A percentile compares a stretch with the other conserved stretches of the same genome.
phyloP scores from a whole-genome alignment of 2,113 vertebrate species.

The Phylloscopus trochilus region DNA sequence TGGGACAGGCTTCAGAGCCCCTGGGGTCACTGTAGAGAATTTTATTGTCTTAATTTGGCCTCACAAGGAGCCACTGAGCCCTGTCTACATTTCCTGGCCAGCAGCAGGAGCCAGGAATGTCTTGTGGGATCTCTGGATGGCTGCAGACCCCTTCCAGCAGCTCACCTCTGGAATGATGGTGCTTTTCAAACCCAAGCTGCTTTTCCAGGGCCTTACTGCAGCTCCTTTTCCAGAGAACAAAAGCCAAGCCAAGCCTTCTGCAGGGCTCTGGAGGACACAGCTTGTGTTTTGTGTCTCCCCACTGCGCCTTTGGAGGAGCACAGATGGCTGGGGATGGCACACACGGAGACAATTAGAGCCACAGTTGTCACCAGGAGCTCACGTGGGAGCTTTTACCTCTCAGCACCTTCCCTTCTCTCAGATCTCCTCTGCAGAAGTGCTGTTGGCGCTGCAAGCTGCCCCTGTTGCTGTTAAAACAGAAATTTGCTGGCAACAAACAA shows the following conservation, averaged over 20 bases:
- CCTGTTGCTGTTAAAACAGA: neutral
- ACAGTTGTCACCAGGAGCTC: neutral
- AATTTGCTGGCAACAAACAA: neutral
- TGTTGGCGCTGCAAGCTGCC: neutral
- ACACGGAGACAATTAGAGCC: neutral
- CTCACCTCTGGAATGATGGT: neutral
- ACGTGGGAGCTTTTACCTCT: constrained; percentile 6
- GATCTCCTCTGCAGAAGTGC: neutral
- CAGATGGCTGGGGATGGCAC: constrained; percentile 48
- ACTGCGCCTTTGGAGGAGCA: neutral
- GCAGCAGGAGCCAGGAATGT: neutral
- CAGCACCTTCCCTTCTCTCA: neutral
- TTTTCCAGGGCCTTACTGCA: neutral
- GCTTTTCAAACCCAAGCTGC: neutral
- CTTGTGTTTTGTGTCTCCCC: neutral
- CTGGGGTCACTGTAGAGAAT: neutral
- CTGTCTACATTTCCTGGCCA: neutral
- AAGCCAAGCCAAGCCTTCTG: neutral
- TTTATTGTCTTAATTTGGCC: neutral
- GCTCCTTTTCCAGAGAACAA: neutral
- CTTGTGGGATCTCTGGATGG: neutral
- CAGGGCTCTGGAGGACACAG: neutral
- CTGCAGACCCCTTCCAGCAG: neutral
- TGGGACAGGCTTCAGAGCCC: neutral
- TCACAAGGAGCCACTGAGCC: neutral